phyloP scores from a whole-genome alignment of 2,888 invertebrate genomes.

The Steinernema hermaphroditum region DNA sequence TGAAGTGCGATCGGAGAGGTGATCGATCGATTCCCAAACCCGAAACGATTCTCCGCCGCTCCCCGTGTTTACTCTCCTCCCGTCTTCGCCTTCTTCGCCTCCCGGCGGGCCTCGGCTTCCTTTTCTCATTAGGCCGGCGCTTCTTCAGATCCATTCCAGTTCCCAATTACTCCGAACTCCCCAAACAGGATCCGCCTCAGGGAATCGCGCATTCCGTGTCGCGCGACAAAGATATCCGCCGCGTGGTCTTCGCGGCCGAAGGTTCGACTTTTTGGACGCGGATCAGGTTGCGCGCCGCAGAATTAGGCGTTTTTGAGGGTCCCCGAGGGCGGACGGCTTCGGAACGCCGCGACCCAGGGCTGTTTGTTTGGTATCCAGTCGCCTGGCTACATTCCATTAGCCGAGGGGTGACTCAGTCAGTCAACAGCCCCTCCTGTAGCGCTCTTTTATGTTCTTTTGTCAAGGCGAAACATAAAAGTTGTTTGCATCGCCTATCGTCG shows the following conservation, averaged over 20 bases:
- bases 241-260: not conserved
- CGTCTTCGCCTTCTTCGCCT: not conserved
- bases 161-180: not conserved
- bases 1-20: conserved; percentile 18
- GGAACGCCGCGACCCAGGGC: not conserved
- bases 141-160: not conserved
- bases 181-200: conserved; percentile 29
- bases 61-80: not conserved
- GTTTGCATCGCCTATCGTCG: too few relatives aligned
- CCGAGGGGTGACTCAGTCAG: too few relatives aligned
- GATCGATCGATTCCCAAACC: conserved; percentile 18
- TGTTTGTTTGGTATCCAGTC: too few relatives aligned
- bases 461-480: too few relatives aligned
- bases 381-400: too few relatives aligned
- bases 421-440: too few relatives aligned
- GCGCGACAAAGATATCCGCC: not conserved
- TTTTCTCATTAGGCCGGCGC: not conserved
- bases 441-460: too few relatives aligned
- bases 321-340: not conserved
- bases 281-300: conserved; percentile 8
- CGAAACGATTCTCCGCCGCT: conserved; percentile 19
- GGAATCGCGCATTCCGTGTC: conserved; percentile 3
- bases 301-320: conserved; percentile 13
- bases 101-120: not conserved
- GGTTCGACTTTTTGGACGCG: conserved; percentile 8